Conservation (phyloP, 1,140 invertebrate species). For the Danaus plexippus region DNA sequence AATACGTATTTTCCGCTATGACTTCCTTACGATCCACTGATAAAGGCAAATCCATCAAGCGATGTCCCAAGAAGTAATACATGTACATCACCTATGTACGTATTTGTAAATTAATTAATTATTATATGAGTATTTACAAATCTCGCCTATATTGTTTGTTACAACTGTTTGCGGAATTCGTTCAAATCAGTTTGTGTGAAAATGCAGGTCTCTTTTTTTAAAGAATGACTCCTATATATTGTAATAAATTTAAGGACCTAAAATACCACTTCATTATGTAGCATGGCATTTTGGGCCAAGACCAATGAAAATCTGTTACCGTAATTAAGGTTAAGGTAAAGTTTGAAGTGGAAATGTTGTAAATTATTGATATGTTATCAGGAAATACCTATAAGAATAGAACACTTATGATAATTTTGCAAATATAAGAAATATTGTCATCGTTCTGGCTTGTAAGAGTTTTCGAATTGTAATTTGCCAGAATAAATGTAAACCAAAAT, state of each 20-base stretch:
- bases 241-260: neutral
- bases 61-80: slow-evolving; percentile 96
- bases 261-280: too few relatives aligned
- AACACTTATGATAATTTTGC: too few relatives aligned
- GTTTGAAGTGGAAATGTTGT: neutral
- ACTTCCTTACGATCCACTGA: slow-evolving; percentile 93
- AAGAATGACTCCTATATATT: neutral
- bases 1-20: slow-evolving; percentile 96
- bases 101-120: neutral
- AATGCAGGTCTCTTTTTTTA: too few relatives aligned
- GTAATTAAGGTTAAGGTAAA: slow-evolving; percentile 18
- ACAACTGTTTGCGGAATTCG: too few relatives aligned
- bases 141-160: too few relatives aligned
- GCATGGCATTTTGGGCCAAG: slow-evolving; percentile 7
- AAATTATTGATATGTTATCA: slow-evolving; percentile 10
- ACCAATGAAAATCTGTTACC: slow-evolving; percentile 4
- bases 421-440: too few relatives aligned
- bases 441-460: too few relatives aligned
- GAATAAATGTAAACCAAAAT: too few relatives aligned
- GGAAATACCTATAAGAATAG: slow-evolving; percentile 2
- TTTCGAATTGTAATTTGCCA: too few relatives aligned
- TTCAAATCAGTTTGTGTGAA: too few relatives aligned
- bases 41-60: slow-evolving; percentile 92
- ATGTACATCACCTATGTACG: slow-evolving; percentile 93
- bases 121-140: too few relatives aligned